Conservation (phyloP, 2,797 vertebrate species). For the Pangasius macronema region DNA sequence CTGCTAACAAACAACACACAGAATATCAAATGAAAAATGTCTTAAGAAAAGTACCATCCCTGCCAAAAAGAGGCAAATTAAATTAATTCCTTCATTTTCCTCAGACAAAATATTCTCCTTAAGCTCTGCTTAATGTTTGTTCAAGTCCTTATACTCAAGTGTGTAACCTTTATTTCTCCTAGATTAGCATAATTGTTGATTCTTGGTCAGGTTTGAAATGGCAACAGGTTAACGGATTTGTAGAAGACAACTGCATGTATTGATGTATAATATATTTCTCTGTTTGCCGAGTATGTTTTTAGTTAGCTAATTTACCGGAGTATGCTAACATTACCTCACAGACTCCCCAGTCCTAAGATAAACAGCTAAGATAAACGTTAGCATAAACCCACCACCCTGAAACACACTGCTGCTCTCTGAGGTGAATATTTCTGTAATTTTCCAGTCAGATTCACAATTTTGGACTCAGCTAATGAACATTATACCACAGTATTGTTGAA, state of each 20-base stretch:
- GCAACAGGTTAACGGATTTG: neutral
- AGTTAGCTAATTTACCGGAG: neutral
- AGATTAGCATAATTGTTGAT: slow-evolving; percentile 5
- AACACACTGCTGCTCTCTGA: neutral
- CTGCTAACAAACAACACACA: neutral
- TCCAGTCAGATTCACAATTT: neutral
- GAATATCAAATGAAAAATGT: neutral
- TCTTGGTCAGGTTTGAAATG: neutral
- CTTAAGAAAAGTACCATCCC: neutral
- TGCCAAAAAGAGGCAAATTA: neutral
- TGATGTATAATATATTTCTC: neutral
- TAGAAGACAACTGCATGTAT: neutral
- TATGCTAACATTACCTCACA: neutral
- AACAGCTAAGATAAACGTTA: neutral
- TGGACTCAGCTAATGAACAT: neutral
- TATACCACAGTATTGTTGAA: neutral
- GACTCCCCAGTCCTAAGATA: neutral
- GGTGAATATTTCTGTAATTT: neutral
- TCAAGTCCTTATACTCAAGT: neutral
- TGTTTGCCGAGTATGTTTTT: neutral
- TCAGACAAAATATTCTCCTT: neutral
- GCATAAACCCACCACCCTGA: neutral
- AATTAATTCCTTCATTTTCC: neutral
- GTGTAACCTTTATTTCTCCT: neutral
- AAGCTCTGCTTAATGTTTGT: neutral